Conservation (phyloP, 2,888 invertebrate species). For the Cinara cedri region DNA sequence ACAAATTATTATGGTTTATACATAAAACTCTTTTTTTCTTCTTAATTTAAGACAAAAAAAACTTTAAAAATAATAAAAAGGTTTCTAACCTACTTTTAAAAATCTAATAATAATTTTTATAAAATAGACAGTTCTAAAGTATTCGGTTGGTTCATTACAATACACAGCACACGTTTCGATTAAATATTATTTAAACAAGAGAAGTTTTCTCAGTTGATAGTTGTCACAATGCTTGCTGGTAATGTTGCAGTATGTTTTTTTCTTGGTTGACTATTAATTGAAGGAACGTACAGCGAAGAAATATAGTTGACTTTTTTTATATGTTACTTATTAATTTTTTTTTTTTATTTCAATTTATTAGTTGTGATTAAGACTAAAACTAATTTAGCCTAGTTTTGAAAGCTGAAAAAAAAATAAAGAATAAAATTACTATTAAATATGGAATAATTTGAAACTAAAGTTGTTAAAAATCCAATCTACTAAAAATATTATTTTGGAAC, state of each 20-base stretch:
- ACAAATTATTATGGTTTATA: conserved; percentile 55
- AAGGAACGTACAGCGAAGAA: conserved; percentile 52
- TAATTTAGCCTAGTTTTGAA: conserved; percentile 58
- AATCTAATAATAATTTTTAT: conserved; percentile 56
- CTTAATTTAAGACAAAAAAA: conserved; percentile 46
- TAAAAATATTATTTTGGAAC: no score
- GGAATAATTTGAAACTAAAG: conserved; percentile 1
- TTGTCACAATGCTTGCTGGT: conserved; percentile 57
- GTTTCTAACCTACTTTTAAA: conserved; percentile 51
- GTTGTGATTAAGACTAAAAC: conserved; percentile 56
- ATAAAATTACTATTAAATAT: conserved; percentile 31
- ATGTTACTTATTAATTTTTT: conserved; percentile 58
- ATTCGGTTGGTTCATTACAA: conserved; percentile 57
- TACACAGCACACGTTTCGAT: conserved; percentile 57
- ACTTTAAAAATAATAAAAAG: conserved; percentile 43
- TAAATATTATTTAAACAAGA: conserved; percentile 56
- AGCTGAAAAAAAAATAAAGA: conserved; percentile 55
- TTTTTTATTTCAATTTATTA: conserved; percentile 57
- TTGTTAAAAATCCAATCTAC: conserved; percentile 16
- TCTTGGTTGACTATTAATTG: conserved; percentile 46
- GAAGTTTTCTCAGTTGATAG: conserved; percentile 54
- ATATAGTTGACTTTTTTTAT: conserved; percentile 41
- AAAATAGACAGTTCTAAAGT: conserved; percentile 57
- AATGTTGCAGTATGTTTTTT: conserved; percentile 55
- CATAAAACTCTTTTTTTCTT: conserved; percentile 47